phyloP scores from a whole-genome alignment of 2,113 vertebrate genomes.

The Rhineura floridana region DNA sequence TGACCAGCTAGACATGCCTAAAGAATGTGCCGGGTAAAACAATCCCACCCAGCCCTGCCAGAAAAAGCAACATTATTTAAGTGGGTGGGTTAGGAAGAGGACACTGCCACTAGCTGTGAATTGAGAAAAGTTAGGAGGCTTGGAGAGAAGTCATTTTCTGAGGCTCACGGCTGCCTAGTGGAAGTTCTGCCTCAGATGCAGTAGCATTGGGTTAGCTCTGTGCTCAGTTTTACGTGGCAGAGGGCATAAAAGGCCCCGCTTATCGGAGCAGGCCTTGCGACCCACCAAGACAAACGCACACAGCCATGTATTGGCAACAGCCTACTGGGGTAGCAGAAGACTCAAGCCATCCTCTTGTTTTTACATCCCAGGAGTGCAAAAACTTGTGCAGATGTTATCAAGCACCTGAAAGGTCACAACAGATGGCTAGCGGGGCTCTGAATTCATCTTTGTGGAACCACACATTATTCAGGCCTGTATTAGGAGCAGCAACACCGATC shows the following conservation, averaged over 20 bases:
- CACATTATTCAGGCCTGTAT: not conserved
- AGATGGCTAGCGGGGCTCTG: not conserved
- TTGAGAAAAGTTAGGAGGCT: not conserved
- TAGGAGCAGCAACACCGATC: not conserved
- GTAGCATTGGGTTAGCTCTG: not conserved
- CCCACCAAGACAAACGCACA: not conserved
- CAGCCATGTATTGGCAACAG: not conserved
- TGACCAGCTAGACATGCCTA: constrained; percentile 9
- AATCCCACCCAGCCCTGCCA: constrained; percentile 20
- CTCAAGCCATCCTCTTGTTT: not conserved
- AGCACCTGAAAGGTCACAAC: not conserved
- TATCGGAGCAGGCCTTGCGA: not conserved
- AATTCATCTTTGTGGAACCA: not conserved
- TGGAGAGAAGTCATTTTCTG: not conserved
- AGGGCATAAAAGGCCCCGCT: not conserved
- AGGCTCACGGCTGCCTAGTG: not conserved
- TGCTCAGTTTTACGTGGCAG: not conserved
- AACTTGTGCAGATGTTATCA: not conserved
- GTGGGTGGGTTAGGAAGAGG: constrained; percentile 16
- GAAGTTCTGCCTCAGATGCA: not conserved
- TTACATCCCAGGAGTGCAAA: not conserved
- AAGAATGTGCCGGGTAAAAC: constrained; percentile 33
- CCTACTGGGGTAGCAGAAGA: not conserved
- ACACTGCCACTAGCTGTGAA: not conserved
- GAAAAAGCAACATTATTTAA: constrained; percentile 15